Conservation (phyloP, 2,888 invertebrate species). For the Lycophotia porphyrea region DNA sequence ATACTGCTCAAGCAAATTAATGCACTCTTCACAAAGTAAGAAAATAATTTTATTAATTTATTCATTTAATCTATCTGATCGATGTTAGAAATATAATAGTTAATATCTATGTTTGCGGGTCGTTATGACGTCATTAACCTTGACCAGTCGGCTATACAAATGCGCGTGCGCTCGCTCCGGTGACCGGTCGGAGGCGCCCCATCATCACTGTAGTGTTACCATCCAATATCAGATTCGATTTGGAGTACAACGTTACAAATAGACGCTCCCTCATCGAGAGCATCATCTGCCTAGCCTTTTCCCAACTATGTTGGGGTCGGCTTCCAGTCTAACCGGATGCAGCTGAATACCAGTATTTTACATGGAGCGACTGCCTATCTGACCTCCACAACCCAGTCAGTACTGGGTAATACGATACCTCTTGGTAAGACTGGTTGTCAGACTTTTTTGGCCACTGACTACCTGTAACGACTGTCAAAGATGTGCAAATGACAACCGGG, state of each 20-base stretch:
- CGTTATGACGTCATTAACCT: not conserved
- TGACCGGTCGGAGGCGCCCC: not conserved
- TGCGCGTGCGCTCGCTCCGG: not conserved
- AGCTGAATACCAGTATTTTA: too few relatives aligned
- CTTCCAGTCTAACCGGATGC: too few relatives aligned
- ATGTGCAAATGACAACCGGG: too few relatives aligned
- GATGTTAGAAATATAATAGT: not conserved
- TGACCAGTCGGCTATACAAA: constrained; percentile 1
- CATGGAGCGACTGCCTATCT: too few relatives aligned
- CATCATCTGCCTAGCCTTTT: too few relatives aligned
- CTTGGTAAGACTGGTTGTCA: too few relatives aligned
- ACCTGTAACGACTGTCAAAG: too few relatives aligned
- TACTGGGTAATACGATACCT: too few relatives aligned
- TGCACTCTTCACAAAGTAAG: not conserved
- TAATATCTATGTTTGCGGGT: not conserved
- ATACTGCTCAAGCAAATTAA: not conserved
- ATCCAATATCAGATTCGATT: not conserved
- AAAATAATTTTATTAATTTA: not conserved
- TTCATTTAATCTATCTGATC: not conserved
- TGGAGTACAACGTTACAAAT: not conserved
- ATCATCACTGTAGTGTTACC: not conserved
- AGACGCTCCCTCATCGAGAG: not conserved
- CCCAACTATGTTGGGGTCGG: too few relatives aligned
- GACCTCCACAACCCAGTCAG: too few relatives aligned
- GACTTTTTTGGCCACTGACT: too few relatives aligned